These are phyloP conservation scores for Mechanitis messenoides DNA, from an alignment of 2,888 invertebrate genomes.

Conservation along the genomic window DNA sequence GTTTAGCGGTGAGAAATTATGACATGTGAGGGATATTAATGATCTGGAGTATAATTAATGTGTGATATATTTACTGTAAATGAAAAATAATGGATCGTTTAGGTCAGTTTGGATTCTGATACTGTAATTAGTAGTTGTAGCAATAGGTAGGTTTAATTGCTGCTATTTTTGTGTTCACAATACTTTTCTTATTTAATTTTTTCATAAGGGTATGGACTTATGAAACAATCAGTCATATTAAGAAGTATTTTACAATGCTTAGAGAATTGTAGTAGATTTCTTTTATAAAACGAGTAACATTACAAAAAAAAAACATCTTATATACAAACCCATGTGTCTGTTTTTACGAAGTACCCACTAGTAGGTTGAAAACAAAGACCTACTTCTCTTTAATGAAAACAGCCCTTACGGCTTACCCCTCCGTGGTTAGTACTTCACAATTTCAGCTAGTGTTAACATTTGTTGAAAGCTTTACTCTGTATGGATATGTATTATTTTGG, in stretches of 20 bases:
- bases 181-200: too few species aligned
- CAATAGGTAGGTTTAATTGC: too few species aligned
- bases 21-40: background rate
- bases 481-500: background rate
- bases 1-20: background rate
- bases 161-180: too few species aligned
- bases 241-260: too few species aligned
- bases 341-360: conserved; percentile 4
- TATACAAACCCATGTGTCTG: background rate
- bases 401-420: conserved; percentile 19
- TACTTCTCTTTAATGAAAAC: conserved; percentile 21
- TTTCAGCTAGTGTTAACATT: conserved; percentile 4
- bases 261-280: background rate
- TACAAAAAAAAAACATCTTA: background rate
- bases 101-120: too few species aligned
- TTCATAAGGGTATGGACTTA: too few species aligned
- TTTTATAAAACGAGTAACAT: background rate
- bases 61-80: too few species aligned
- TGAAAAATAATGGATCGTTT: too few species aligned
- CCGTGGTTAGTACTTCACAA: conserved; percentile 5
- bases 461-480: background rate
- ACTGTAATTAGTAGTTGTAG: too few species aligned
- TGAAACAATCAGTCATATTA: too few species aligned
- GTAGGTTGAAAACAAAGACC: conserved; percentile 12
- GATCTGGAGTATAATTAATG: background rate